Evolutionary conservation across 2,888 invertebrate genomes (phyloP).

Genomic region (Oithona nana): DNA sequence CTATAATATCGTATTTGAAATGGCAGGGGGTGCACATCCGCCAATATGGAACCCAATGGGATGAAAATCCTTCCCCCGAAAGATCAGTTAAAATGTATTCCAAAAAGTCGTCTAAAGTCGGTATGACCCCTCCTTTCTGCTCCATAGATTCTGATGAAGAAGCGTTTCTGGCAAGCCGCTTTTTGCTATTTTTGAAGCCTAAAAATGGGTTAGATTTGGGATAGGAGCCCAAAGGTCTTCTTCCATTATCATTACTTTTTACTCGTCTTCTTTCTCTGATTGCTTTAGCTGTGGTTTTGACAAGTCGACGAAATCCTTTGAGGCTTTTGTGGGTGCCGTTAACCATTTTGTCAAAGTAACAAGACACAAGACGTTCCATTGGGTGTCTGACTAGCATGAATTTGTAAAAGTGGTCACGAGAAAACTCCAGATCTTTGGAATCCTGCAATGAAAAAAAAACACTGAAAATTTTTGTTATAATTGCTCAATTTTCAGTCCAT

Average conservation of each 20-base stretch:
- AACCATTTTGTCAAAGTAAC: not conserved
- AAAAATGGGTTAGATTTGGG: not conserved
- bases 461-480: too few relatives aligned
- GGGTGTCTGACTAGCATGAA: not conserved
- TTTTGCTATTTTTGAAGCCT: not conserved
- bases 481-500: too few relatives aligned
- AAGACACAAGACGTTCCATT: not conserved
- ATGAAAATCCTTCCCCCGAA: conserved; percentile 17
- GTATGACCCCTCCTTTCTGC: not conserved
- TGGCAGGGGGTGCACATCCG: conserved; percentile 18
- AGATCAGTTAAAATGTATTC: not conserved
- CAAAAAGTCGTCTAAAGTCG: not conserved
- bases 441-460: not conserved
- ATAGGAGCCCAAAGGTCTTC: not conserved
- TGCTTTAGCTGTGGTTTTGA: not conserved
- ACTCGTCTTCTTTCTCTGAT: not conserved
- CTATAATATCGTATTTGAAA: conserved; percentile 17
- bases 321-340: not conserved
- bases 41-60: conserved; percentile 19
- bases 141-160: not conserved
- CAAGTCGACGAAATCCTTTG: not conserved
- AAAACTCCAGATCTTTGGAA: not conserved
- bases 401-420: not conserved
- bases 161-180: not conserved
- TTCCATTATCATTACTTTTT: not conserved